Evolutionary conservation across 2,888 invertebrate genomes (phyloP), one percentile per base, ranked within the genome.

Genomic region (Chrysomela aeneicollis): DNA sequence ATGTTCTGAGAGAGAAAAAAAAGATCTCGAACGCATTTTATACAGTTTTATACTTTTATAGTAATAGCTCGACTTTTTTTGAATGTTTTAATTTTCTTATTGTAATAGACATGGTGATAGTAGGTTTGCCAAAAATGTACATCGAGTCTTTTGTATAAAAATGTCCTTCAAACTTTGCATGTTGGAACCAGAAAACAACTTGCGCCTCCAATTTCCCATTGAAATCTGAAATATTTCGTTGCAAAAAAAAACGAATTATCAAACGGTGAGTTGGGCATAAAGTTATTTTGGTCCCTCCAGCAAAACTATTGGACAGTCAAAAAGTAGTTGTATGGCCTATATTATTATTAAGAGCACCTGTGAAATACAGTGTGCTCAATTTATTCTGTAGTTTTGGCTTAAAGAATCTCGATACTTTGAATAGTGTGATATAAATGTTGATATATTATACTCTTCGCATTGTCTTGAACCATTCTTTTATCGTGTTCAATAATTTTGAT

Each of bases 271-370:
- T n/a, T n/a, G n/a, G n/a, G n/a, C n/a, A n/a, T n/a, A n/a, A n/a
- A n/a, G n/a, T n/a, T 26, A 5, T 26, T 26, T 26, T 26, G 26
- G 26, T 26, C 6, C 6, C 6, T 26, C 26, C 6, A 3, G 26
- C 26, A 26, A 26, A 3, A 26, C 26, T 26, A 5, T 26, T 26
- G 4, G 42, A 42, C 42, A 15, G 42, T 15, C 15, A 42, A 42
- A 15, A 42, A 42, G 42, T 42, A 42, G 42, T 42, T 42, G 42
- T 42, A 42, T 42, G 42, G 42, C 42, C 42, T 42, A 42, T 42
- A 42, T 42, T 42, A 42, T 42, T 10, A 42, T 42, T 15, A 42
- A 42, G 42, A 42, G 42, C 42, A 15, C 1, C n/a, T 42, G 26
- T 10, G 5, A 10, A 9, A 10, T 10, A 10, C 42, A 42, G 12